Evolutionary conservation across 2,797 vertebrate genomes (phyloP).

Genomic region (Diplodus puntazzo): DNA sequence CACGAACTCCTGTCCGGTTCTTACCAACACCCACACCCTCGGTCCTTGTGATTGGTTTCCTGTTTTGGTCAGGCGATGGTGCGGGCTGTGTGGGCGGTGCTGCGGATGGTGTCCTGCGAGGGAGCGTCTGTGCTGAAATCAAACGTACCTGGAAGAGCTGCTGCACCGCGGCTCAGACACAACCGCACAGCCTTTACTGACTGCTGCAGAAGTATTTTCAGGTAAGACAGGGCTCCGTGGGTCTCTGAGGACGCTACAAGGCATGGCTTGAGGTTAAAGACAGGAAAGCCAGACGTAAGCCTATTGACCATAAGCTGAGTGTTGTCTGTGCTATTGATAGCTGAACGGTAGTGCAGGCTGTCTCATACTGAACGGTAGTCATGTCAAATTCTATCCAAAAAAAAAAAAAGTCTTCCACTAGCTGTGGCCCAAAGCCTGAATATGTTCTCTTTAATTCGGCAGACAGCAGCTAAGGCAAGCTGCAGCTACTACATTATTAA

Average conservation of each 20-base stretch:
- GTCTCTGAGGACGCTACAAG: rapidly evolving
- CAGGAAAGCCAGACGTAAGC: slow-evolving; percentile 15
- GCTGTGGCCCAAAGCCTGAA: not conserved
- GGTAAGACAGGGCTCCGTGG: slow-evolving; percentile 44
- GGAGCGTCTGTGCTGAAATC: slow-evolving; percentile 54
- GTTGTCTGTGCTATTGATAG: slow-evolving; percentile 24
- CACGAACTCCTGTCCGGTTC: not conserved
- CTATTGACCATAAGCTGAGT: slow-evolving; percentile 16
- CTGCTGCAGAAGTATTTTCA: slow-evolving; percentile 24
- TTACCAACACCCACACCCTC: slow-evolving; percentile 25
- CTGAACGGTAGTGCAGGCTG: not conserved
- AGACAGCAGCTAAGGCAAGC: not conserved
- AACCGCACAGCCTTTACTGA: not conserved
- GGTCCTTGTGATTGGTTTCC: slow-evolving; percentile 78
- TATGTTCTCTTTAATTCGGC: not conserved
- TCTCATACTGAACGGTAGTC: not conserved
- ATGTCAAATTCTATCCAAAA: not conserved
- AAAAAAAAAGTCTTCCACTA: not conserved
- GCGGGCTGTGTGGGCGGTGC: slow-evolving; percentile 80
- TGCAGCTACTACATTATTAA: not conserved
- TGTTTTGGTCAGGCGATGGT: slow-evolving; percentile 78
- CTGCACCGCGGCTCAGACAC: not conserved
- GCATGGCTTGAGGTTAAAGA: not conserved
- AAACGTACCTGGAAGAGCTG: slow-evolving; percentile 27
- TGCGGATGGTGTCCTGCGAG: slow-evolving; percentile 60